phyloP scores from a whole-genome alignment of 2,797 vertebrate species.

The Hypotaenidia okinawae region DNA sequence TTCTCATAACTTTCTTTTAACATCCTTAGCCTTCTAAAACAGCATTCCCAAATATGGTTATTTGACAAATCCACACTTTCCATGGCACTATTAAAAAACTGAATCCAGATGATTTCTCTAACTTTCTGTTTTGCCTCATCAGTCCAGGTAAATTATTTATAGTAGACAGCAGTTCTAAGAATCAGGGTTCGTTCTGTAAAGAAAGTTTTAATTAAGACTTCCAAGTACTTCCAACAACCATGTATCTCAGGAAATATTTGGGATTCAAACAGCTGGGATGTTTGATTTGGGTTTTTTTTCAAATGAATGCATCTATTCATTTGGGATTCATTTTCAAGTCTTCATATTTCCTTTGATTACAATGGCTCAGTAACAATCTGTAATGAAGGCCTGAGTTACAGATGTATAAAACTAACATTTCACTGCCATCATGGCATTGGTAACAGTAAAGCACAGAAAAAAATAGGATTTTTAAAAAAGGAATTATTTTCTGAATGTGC shows the following conservation, averaged over 20 bases:
- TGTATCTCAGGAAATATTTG: background rate
- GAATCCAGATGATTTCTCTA: background rate
- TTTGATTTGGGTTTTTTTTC: conserved; percentile 8
- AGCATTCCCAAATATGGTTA: background rate
- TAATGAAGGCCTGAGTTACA: background rate
- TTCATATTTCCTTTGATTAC: conserved; percentile 17
- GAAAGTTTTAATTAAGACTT: background rate
- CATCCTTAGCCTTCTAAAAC: background rate
- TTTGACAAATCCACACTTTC: background rate
- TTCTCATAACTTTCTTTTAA: background rate
- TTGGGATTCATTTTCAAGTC: background rate
- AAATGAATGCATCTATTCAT: background rate
- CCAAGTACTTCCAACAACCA: background rate
- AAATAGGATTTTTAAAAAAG: background rate
- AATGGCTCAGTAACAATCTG: background rate
- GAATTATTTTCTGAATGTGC: background rate
- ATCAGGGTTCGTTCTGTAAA: background rate
- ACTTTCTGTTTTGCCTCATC: background rate
- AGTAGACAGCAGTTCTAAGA: background rate
- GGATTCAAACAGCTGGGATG: background rate
- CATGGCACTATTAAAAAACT: background rate
- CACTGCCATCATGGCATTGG: background rate
- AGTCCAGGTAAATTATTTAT: background rate
- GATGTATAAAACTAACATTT: background rate
- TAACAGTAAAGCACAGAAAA: background rate